Conservation (phyloP, 1,140 invertebrate genomes). For the Lepidurus arcticus region DNA sequence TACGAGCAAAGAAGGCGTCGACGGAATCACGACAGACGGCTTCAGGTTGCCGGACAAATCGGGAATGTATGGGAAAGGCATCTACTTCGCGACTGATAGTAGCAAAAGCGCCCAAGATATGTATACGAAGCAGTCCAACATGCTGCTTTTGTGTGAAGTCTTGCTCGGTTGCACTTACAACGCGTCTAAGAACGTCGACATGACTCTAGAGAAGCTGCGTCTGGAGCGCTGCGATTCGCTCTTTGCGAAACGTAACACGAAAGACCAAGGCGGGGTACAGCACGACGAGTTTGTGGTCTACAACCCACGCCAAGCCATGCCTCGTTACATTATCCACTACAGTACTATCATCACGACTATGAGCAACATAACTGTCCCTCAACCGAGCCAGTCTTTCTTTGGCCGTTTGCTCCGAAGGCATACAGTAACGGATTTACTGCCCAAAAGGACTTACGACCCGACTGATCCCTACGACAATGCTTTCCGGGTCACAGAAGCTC, state of each 20-base stretch:
- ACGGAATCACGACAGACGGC: constrained; percentile 28
- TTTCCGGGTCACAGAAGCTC: constrained; percentile 24
- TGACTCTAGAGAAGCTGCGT: constrained; percentile 27
- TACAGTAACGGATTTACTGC: neutral
- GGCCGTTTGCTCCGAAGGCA: neutral
- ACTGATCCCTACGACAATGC: neutral
- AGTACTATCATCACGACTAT: neutral
- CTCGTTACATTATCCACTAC: constrained; percentile 30
- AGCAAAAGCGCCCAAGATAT: constrained; percentile 33
- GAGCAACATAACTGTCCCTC: neutral
- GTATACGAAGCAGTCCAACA: constrained; percentile 32
- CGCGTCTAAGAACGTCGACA: neutral
- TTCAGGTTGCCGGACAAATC: constrained; percentile 23
- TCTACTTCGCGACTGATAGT: constrained; percentile 33
- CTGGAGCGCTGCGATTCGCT: constrained; percentile 20
- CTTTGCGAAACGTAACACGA: constrained; percentile 28
- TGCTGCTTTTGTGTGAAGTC: constrained; percentile 33
- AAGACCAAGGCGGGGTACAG: constrained; percentile 27
- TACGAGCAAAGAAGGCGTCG: constrained; percentile 30
- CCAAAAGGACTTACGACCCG: constrained; percentile 18
- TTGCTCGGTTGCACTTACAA: constrained; percentile 1
- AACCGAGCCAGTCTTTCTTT: neutral
- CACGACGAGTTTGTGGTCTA: constrained; percentile 32
- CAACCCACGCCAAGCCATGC: constrained; percentile 24
- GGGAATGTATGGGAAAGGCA: constrained; percentile 30